These are phyloP conservation scores for Oreotrochilus melanogaster DNA, from an alignment of 2,113 vertebrate species.

Conservation along the genomic window DNA sequence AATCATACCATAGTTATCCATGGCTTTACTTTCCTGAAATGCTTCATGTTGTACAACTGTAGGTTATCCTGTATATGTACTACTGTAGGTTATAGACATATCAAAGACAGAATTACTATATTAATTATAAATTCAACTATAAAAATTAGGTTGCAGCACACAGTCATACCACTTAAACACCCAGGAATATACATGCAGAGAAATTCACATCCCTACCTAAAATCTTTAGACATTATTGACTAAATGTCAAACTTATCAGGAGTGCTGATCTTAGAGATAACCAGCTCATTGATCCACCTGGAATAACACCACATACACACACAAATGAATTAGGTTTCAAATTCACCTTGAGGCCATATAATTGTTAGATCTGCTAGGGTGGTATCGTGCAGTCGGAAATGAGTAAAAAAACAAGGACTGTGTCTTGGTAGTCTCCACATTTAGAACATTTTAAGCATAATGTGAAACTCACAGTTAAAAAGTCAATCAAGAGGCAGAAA, in stretches of 20 bases:
- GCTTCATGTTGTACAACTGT: background rate
- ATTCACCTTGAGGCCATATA: background rate
- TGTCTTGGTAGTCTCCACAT: background rate
- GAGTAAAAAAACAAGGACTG: background rate
- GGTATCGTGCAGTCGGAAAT: accelerated
- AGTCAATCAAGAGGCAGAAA: conserved; percentile 22
- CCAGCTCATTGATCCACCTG: background rate
- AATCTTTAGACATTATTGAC: background rate
- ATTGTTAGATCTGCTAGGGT: background rate
- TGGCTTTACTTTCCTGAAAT: background rate
- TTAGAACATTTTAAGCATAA: background rate
- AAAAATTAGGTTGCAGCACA: background rate
- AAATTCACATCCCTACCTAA: background rate
- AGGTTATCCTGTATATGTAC: too few species aligned
- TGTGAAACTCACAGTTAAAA: background rate
- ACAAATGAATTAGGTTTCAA: background rate
- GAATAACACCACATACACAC: background rate
- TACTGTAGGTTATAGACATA: background rate
- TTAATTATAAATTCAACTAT: background rate
- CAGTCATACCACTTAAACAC: background rate
- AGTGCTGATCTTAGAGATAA: background rate
- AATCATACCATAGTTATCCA: accelerated
- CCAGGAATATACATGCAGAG: background rate
- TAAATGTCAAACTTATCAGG: background rate
- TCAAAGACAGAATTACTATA: background rate